A percentile compares a stretch with the other conserved stretches of the same genome.
Evolutionary conservation across 2,113 vertebrate genomes (phyloP).

Genomic region (Cebidichthys violaceus): DNA sequence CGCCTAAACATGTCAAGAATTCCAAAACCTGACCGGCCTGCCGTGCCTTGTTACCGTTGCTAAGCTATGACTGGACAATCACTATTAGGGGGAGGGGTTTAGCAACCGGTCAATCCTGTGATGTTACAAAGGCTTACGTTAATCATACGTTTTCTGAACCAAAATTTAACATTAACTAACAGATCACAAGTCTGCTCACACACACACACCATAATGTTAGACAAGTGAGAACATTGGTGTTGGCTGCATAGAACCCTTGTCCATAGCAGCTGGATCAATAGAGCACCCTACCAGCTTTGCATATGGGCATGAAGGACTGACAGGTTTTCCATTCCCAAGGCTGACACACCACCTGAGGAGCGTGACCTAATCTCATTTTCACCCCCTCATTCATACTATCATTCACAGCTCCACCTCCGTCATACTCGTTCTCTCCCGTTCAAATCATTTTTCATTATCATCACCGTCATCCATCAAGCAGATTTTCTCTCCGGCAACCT

Average conservation of each 20-base stretch:
- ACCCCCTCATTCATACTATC: slow-evolving; percentile 42
- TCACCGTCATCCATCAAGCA: slow-evolving; percentile 54
- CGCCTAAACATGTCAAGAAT: not conserved
- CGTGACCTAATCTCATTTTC: slow-evolving; percentile 70
- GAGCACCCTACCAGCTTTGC: slow-evolving; percentile 50
- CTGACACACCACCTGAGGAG: slow-evolving; percentile 69
- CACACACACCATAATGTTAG: slow-evolving; percentile 28
- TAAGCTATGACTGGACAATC: not conserved
- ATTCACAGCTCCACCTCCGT: slow-evolving; percentile 56
- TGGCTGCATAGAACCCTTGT: slow-evolving; percentile 32
- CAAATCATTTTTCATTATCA: slow-evolving; percentile 71
- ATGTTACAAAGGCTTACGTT: not conserved
- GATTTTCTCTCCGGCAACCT: slow-evolving; percentile 36
- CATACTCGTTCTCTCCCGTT: slow-evolving; percentile 50
- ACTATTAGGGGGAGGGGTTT: not conserved
- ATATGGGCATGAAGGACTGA: slow-evolving; percentile 47
- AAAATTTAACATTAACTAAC: slow-evolving; percentile 32
- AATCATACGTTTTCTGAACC: slow-evolving; percentile 3
- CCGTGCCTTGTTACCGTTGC: not conserved
- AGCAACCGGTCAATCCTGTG: not conserved
- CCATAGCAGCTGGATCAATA: slow-evolving; percentile 61
- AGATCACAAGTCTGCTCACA: slow-evolving; percentile 20
- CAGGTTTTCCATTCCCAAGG: slow-evolving; percentile 54
- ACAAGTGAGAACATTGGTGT: slow-evolving; percentile 23
- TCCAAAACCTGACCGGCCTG: not conserved